phyloP scores from a whole-genome alignment of 2,797 vertebrate species.

The Enteromius unitaeniatus region DNA sequence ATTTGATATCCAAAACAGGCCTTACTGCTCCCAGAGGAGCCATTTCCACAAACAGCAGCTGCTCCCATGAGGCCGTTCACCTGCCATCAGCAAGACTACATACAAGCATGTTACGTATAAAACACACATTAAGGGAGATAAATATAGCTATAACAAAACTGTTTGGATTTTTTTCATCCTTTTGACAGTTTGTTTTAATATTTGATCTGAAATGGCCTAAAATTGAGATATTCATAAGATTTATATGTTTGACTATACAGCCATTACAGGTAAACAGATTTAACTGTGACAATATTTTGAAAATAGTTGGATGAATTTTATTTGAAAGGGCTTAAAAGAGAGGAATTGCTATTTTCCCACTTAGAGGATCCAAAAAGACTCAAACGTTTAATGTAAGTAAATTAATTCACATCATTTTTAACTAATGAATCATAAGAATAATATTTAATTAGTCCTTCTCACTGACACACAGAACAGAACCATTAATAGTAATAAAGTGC shows the following conservation, averaged over 20 bases:
- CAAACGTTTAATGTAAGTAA: background rate
- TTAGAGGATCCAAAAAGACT: background rate
- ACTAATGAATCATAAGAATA: background rate
- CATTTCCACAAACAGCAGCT: background rate
- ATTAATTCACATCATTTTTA: background rate
- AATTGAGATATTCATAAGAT: background rate
- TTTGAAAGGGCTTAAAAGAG: too few relatives aligned
- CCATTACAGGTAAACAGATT: background rate
- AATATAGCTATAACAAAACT: background rate
- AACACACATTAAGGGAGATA: background rate
- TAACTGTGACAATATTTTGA: background rate
- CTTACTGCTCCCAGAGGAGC: background rate
- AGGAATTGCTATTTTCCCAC: background rate
- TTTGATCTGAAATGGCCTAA: background rate
- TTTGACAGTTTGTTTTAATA: background rate
- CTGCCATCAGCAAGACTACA: slow-evolving; percentile 15
- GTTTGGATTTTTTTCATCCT: background rate
- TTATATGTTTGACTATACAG: background rate
- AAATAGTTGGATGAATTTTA: too few relatives aligned
- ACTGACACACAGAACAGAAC: background rate
- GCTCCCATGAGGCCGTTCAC: slow-evolving; percentile 29
- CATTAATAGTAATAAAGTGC: background rate
- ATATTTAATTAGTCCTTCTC: background rate
- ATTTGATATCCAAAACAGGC: slow-evolving; percentile 30
- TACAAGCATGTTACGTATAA: background rate